phyloP scores from a whole-genome alignment of 1,140 invertebrate species.

The Drosophila baimaii region DNA sequence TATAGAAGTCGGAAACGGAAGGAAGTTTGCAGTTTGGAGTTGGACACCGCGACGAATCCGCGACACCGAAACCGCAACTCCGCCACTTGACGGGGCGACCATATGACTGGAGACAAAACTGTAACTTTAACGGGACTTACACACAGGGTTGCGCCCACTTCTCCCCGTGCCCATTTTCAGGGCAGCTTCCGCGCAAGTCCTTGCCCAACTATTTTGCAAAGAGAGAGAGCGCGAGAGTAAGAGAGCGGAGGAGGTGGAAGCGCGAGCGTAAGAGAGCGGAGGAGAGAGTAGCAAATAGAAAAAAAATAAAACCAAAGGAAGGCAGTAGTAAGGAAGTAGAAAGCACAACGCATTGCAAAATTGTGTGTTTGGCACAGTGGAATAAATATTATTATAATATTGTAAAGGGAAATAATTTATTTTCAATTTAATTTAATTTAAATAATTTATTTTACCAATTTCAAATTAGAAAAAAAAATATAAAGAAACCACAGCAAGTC shows the following conservation, averaged over 20 bases:
- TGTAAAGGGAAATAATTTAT: too few species aligned
- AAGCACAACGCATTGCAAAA: slow-evolving; percentile 8
- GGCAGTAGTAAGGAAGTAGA: background rate
- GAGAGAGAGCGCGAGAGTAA: background rate
- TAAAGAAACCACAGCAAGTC: background rate
- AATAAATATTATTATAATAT: too few species aligned
- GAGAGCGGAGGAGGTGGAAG: slow-evolving; percentile 1
- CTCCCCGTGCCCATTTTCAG: background rate
- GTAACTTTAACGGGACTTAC: slow-evolving; percentile 7
- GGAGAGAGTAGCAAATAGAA: slow-evolving; percentile 2
- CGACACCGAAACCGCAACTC: slow-evolving; percentile 45
- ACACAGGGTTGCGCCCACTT: slow-evolving; percentile 18
- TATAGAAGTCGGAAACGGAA: slow-evolving; percentile 24
- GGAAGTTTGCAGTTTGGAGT: slow-evolving; percentile 30
- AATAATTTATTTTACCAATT: background rate
- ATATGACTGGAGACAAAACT: slow-evolving; percentile 51
- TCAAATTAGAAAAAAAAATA: too few species aligned
- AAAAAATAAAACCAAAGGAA: too few species aligned
- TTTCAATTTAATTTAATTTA: background rate
- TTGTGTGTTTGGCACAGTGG: slow-evolving; percentile 39
- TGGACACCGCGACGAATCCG: slow-evolving; percentile 48
- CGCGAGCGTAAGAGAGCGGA: background rate
- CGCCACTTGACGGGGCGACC: slow-evolving; percentile 54
- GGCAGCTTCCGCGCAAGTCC: slow-evolving; percentile 79
- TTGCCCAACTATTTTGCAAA: slow-evolving; percentile 42